Evolutionary conservation across 2,888 invertebrate genomes (phyloP).

Genomic region (Phlogophora meticulosa): DNA sequence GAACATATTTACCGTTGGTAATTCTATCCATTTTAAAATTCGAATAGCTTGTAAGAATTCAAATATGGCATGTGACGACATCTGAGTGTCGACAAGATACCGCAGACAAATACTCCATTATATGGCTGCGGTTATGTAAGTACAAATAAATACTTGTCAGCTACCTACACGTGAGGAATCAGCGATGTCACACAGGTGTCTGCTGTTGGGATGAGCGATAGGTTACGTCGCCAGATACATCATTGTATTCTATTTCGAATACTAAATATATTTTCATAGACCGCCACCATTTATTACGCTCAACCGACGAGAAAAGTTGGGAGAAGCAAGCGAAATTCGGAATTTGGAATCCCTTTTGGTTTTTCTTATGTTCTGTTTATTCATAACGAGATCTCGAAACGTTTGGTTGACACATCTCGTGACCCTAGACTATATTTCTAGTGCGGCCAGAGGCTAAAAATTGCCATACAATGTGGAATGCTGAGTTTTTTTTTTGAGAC

Average conservation of each 20-base stretch:
- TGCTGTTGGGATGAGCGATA: slow-evolving; percentile 36
- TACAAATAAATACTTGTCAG: slow-evolving; percentile 40
- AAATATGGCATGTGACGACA: slow-evolving; percentile 35
- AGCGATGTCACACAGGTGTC: slow-evolving; percentile 47
- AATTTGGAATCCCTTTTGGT: not conserved
- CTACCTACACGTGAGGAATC: slow-evolving; percentile 24
- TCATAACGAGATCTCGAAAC: no score
- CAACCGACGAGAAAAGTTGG: not conserved
- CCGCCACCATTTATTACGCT: slow-evolving; percentile 2
- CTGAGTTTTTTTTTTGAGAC: no score
- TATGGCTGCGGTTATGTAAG: slow-evolving; percentile 32
- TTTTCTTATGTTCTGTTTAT: no score
- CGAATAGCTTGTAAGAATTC: slow-evolving; percentile 14
- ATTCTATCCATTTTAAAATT: slow-evolving; percentile 16
- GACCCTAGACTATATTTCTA: no score
- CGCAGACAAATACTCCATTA: slow-evolving; percentile 33
- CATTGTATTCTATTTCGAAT: slow-evolving; percentile 12
- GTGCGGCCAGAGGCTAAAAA: no score
- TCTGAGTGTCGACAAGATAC: slow-evolving; percentile 25
- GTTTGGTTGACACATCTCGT: no score
- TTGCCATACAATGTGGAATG: no score
- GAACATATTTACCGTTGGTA: slow-evolving; percentile 14
- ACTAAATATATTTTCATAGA: slow-evolving; percentile 13
- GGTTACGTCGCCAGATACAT: slow-evolving; percentile 27
- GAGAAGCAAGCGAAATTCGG: slow-evolving; percentile 1